Evolutionary conservation across 2,888 invertebrate genomes (phyloP).

Genomic region (Drosophila formosana): DNA sequence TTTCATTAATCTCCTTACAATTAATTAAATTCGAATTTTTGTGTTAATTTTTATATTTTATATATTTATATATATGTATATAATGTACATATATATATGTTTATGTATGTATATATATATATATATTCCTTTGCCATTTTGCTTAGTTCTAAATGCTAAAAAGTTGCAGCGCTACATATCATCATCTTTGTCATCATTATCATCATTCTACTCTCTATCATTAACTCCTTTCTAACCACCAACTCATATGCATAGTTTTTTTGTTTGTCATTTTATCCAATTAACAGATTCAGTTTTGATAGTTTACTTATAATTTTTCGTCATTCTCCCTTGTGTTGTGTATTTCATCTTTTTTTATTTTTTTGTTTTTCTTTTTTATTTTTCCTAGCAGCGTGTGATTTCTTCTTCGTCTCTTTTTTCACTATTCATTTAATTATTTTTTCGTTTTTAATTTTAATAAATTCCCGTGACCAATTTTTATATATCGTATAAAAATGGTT

Average conservation of each 20-base stretch:
- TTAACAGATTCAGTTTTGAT: slow-evolving; percentile 71
- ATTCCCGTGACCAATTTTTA: slow-evolving; percentile 80
- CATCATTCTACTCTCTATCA: slow-evolving; percentile 37
- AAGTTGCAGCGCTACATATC: slow-evolving; percentile 71
- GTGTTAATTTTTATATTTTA: slow-evolving; percentile 80
- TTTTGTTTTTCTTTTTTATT: slow-evolving; percentile 35
- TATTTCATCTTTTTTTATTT: slow-evolving; percentile 45
- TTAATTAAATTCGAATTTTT: slow-evolving; percentile 85
- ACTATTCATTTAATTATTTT: slow-evolving; percentile 35
- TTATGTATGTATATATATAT: slow-evolving; percentile 52
- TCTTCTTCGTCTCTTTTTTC: slow-evolving; percentile 37
- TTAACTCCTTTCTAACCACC: slow-evolving; percentile 43
- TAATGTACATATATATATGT: slow-evolving; percentile 50
- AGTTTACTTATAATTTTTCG: slow-evolving; percentile 42
- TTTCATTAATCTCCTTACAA: slow-evolving; percentile 75
- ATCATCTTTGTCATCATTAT: slow-evolving; percentile 39
- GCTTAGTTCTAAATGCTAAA: slow-evolving; percentile 73
- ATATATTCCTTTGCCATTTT: slow-evolving; percentile 65
- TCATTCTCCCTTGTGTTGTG: slow-evolving; percentile 47
- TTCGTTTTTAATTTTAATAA: slow-evolving; percentile 74
- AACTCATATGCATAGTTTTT: slow-evolving; percentile 57
- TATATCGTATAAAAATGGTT: slow-evolving; percentile 74
- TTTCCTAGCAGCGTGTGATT: slow-evolving; percentile 58
- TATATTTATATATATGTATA: slow-evolving; percentile 46
- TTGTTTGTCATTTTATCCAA: slow-evolving; percentile 37